Evolutionary conservation across 2,113 vertebrate genomes (phyloP).

Genomic region (Neolamprologus sp.): DNA sequence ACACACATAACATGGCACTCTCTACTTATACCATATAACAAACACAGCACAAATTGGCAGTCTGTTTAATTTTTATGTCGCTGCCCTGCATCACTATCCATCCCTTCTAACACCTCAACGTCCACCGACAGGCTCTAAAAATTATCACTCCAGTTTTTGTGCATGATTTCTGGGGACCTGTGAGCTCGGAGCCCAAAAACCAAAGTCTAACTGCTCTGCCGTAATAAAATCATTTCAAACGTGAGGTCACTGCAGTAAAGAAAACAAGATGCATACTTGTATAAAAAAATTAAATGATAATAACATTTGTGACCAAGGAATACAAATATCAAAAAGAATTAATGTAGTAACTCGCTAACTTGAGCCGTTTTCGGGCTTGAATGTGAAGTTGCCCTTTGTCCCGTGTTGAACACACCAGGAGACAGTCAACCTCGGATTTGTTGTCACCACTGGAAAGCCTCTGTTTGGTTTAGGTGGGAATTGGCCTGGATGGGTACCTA

Average conservation of each 20-base stretch:
- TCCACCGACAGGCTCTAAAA: background rate
- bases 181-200: background rate
- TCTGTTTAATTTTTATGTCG: background rate
- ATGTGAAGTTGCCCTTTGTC: background rate
- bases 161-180: background rate
- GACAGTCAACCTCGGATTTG: background rate
- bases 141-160: background rate
- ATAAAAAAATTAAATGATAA: background rate
- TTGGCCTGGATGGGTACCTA: background rate
- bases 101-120: background rate
- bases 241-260: background rate
- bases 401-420: background rate
- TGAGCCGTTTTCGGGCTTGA: background rate
- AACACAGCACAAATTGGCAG: background rate
- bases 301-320: background rate
- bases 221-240: background rate
- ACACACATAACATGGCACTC: background rate
- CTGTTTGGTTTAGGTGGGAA: background rate
- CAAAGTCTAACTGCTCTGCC: background rate
- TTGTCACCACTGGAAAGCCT: background rate
- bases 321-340: background rate
- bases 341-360: background rate
- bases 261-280: background rate
- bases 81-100: background rate
- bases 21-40: background rate